Conservation (phyloP, 2,113 vertebrate genomes). For the Oncorhynchus clarkii region DNA sequence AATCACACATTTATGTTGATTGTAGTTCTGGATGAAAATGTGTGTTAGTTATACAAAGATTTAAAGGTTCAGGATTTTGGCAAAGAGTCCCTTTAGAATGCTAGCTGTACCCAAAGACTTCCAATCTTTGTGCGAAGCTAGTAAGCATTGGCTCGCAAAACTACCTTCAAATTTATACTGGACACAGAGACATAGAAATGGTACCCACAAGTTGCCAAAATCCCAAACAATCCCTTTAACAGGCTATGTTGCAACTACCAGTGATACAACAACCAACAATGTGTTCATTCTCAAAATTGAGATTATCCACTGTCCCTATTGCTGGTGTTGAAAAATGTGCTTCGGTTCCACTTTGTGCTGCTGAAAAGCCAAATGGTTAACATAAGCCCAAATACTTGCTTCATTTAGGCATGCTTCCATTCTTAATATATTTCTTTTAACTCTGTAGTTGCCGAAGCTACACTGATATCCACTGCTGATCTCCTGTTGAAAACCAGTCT, state of each 20-base stretch:
- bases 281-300: background rate
- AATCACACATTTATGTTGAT: no score
- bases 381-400: background rate
- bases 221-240: no score
- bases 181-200: no score
- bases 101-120: no score
- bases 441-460: background rate
- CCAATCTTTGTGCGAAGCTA: no score
- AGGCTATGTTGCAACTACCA: background rate
- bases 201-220: no score
- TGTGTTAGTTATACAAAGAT: no score
- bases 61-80: no score
- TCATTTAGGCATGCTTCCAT: background rate
- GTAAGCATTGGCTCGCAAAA: no score
- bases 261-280: background rate
- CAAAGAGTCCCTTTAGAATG: no score
- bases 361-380: background rate
- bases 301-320: background rate
- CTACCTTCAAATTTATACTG: no score
- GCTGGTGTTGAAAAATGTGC: background rate
- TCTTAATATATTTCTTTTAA: background rate
- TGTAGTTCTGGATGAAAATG: no score
- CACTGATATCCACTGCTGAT: background rate
- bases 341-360: background rate
- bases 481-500: constrained; percentile 40